Conservation (phyloP, 1,140 invertebrate species). For the Aricia agestis region DNA sequence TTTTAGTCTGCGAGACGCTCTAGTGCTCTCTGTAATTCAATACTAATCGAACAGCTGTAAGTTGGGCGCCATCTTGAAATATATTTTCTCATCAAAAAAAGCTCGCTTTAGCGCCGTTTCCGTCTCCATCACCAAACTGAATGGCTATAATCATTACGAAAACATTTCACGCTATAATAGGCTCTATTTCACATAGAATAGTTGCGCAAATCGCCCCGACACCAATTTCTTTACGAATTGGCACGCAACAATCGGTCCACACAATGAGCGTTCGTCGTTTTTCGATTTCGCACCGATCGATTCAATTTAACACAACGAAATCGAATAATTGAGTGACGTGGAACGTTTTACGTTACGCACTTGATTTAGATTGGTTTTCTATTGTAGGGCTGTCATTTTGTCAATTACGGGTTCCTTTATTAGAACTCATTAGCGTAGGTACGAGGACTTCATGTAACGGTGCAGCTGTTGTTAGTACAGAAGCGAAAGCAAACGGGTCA, state of each 20-base stretch:
- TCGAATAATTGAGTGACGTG: constrained; percentile 26
- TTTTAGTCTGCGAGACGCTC: too few species aligned
- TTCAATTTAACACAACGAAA: constrained; percentile 32
- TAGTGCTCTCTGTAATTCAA: background rate
- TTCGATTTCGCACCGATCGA: constrained; percentile 34
- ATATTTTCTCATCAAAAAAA: constrained; percentile 40
- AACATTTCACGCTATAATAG: constrained; percentile 30
- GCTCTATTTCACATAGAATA: constrained; percentile 37
- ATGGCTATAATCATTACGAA: constrained; percentile 27
- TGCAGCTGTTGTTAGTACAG: background rate
- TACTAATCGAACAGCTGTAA: constrained; percentile 33
- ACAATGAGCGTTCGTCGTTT: constrained; percentile 28
- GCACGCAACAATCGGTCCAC: constrained; percentile 35
- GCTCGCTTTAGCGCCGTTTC: constrained; percentile 31
- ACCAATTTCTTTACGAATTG: constrained; percentile 32
- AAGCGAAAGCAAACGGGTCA: too few species aligned
- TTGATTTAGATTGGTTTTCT: constrained; percentile 9
- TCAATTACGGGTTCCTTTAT: background rate
- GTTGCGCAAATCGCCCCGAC: constrained; percentile 31
- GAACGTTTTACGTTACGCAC: constrained; percentile 18
- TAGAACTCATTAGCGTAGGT: background rate
- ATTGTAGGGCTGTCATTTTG: background rate
- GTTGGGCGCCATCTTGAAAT: constrained; percentile 36
- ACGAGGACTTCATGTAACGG: background rate
- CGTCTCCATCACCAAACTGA: constrained; percentile 38